A percentile compares a stretch with the other conserved stretches of the same genome.
phyloP scores from a whole-genome alignment of 2,113 vertebrate genomes.

The Hyaena hyaena region DNA sequence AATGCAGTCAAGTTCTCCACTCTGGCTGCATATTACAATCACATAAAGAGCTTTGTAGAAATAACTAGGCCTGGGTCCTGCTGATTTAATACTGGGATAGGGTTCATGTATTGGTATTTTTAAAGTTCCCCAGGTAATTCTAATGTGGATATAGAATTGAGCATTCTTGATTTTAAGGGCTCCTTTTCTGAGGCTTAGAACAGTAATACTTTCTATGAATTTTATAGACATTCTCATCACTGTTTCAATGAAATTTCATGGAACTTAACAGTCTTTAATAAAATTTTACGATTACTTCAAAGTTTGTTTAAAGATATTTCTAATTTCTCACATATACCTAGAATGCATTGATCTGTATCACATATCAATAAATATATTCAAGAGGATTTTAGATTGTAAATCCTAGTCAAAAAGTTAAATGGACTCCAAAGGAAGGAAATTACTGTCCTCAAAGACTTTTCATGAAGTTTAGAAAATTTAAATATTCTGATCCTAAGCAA shows the following conservation, averaged over 20 bases:
- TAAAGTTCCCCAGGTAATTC: background rate
- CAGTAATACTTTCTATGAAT: background rate
- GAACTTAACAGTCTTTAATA: conserved; percentile 9
- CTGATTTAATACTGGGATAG: background rate
- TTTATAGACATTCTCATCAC: background rate
- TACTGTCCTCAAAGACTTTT: background rate
- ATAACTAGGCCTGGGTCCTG: background rate
- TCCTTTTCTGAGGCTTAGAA: conserved; percentile 9
- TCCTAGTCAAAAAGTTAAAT: background rate
- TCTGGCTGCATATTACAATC: background rate
- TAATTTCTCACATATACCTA: conserved; percentile 19
- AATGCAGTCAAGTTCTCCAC: background rate
- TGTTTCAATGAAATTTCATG: background rate
- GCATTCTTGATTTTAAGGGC: conserved; percentile 6
- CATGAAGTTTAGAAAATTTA: conserved; percentile 20
- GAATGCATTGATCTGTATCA: background rate
- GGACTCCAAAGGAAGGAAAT: background rate
- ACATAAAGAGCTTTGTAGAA: background rate
- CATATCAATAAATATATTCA: conserved; percentile 23
- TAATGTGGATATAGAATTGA: background rate
- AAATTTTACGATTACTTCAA: background rate
- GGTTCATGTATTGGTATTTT: background rate
- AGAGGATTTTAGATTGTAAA: background rate
- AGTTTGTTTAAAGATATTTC: conserved; percentile 16
- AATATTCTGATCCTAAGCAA: background rate